A percentile compares a stretch with the other conserved stretches of the same genome.
Evolutionary conservation across 2,797 vertebrate genomes (phyloP).

Genomic region (Micropoecilia bifurca): DNA sequence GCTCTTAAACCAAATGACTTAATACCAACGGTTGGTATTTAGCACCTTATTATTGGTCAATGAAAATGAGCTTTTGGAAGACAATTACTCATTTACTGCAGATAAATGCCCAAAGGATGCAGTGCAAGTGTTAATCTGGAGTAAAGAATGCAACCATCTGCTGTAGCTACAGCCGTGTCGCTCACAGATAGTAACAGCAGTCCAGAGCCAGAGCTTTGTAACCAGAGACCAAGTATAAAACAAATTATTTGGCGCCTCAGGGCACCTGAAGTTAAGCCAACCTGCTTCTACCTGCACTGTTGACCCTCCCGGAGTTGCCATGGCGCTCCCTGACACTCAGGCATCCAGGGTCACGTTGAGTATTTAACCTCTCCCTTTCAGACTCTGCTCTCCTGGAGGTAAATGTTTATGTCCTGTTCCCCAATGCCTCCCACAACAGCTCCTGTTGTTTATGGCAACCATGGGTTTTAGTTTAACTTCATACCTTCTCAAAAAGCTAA

Average conservation of each 20-base stretch:
- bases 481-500: conserved; percentile 48
- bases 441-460: conserved; percentile 61
- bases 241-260: conserved; percentile 19
- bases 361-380: conserved; percentile 48
- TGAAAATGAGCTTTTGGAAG: conserved; percentile 1
- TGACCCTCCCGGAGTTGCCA: conserved; percentile 21
- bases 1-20: neutral
- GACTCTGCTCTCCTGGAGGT: conserved; percentile 28
- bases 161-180: neutral
- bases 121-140: conserved; percentile 25
- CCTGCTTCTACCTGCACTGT: conserved; percentile 48
- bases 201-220: conserved; percentile 8
- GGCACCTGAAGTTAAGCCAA: conserved; percentile 24
- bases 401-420: conserved; percentile 24
- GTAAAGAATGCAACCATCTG: conserved; percentile 16
- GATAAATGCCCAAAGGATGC: neutral
- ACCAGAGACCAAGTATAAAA: neutral
- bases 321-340: conserved; percentile 52
- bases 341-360: conserved; percentile 45
- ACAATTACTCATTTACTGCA: neutral
- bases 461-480: conserved; percentile 49
- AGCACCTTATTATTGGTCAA: neutral
- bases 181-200: neutral
- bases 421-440: conserved; percentile 25
- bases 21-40: neutral